Conservation (phyloP, 1,140 invertebrate species). For the Brachionus paranguensis region DNA sequence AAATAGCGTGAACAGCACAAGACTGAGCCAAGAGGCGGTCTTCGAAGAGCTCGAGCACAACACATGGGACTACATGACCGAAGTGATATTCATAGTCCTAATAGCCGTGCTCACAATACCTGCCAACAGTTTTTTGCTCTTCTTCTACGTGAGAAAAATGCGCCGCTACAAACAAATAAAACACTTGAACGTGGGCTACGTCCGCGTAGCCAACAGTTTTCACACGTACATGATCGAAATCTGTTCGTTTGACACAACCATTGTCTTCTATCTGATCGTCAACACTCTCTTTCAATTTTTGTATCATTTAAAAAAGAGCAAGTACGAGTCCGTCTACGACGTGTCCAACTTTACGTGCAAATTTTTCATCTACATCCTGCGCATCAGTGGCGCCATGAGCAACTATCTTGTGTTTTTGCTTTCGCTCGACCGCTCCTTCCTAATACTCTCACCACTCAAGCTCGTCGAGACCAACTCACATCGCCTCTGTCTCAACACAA, state of each 20-base stretch:
- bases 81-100: conserved; percentile 6
- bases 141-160: conserved; percentile 12
- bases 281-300: conserved; percentile 30
- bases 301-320: conserved; percentile 22
- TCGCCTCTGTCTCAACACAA: conserved; percentile 28
- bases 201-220: conserved; percentile 4
- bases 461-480: not conserved
- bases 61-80: conserved; percentile 30
- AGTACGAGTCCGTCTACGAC: conserved; percentile 26
- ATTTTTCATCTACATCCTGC: conserved; percentile 34
- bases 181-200: not conserved
- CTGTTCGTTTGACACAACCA: conserved; percentile 31
- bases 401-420: conserved; percentile 27
- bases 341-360: conserved; percentile 35
- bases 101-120: not conserved
- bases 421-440: not conserved
- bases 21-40: not conserved
- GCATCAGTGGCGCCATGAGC: conserved; percentile 34
- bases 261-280: conserved; percentile 21
- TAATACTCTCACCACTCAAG: not conserved
- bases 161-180: not conserved
- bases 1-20: not conserved
- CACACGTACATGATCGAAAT: conserved; percentile 38
- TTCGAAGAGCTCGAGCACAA: conserved; percentile 7
- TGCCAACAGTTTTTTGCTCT: not conserved